phyloP scores from a whole-genome alignment of 2,797 vertebrate species.

The Melanogrammus aeglefinus region DNA sequence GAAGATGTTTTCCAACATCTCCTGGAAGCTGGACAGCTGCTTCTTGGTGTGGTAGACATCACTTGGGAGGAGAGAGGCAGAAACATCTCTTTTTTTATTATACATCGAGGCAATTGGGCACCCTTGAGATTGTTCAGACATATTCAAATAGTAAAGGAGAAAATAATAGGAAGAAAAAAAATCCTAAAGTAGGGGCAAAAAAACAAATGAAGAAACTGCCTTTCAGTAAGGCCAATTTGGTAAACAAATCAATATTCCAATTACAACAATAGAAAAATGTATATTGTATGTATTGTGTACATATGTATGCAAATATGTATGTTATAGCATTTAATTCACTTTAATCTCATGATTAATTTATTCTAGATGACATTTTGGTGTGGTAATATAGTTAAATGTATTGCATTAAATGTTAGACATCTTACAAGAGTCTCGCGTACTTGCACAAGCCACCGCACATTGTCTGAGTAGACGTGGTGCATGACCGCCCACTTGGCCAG shows the following conservation, averaged over 20 bases:
- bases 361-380: neutral
- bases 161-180: neutral
- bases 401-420: conserved; percentile 29
- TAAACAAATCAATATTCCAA: neutral
- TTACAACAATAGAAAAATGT: neutral
- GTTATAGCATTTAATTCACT: neutral
- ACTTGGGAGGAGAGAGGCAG: conserved; percentile 64
- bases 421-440: conserved; percentile 96
- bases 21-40: conserved; percentile 92
- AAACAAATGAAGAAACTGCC: neutral
- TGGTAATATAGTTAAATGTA: neutral
- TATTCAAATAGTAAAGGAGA: neutral
- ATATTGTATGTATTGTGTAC: neutral
- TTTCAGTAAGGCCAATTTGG: neutral
- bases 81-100: neutral
- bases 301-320: neutral
- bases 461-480: conserved; percentile 90
- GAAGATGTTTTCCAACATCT: conserved; percentile 98
- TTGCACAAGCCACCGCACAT: conserved; percentile 95
- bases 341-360: neutral
- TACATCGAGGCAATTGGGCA: neutral
- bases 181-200: neutral
- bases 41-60: conserved; percentile 92
- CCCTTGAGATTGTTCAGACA: neutral
- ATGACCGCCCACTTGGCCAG: conserved; percentile 88